Percentiles rank a stretch among this genome's conserved stretches.
Conservation (phyloP, 2,113 vertebrate genomes). For the Sclerurus mexicanus region DNA sequence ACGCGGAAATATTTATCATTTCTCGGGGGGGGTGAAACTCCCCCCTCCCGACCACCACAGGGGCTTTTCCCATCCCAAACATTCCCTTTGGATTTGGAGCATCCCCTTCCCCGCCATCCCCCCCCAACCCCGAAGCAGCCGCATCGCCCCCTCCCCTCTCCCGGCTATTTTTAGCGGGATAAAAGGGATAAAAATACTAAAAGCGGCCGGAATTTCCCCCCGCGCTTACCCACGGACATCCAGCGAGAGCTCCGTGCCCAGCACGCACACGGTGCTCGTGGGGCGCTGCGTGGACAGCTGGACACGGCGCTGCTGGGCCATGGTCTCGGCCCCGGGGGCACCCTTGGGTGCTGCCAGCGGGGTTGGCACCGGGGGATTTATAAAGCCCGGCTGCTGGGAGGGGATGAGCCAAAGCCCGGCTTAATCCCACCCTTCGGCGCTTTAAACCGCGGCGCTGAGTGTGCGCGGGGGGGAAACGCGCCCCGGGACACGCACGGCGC, state of each 20-base stretch:
- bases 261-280: slow-evolving; percentile 61
- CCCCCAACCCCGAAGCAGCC: background rate
- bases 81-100: background rate
- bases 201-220: background rate
- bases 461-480: background rate
- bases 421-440: slow-evolving; percentile 59
- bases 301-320: slow-evolving; percentile 68
- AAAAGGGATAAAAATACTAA: background rate
- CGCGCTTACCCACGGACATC: slow-evolving; percentile 71
- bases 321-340: background rate
- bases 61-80: background rate
- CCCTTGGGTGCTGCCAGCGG: background rate
- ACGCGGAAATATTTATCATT: background rate
- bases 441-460: too few relatives aligned
- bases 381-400: slow-evolving; percentile 13
- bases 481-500: background rate
- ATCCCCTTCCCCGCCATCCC: background rate
- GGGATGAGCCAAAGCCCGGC: background rate
- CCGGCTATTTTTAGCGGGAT: background rate
- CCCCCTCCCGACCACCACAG: accelerated
- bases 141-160: background rate
- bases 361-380: background rate
- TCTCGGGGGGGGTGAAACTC: accelerated
- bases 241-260: slow-evolving; percentile 71
- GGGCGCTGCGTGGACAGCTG: slow-evolving; percentile 70